Conservation (phyloP, 2,888 invertebrate genomes). For the Epirrhoe alternata region DNA sequence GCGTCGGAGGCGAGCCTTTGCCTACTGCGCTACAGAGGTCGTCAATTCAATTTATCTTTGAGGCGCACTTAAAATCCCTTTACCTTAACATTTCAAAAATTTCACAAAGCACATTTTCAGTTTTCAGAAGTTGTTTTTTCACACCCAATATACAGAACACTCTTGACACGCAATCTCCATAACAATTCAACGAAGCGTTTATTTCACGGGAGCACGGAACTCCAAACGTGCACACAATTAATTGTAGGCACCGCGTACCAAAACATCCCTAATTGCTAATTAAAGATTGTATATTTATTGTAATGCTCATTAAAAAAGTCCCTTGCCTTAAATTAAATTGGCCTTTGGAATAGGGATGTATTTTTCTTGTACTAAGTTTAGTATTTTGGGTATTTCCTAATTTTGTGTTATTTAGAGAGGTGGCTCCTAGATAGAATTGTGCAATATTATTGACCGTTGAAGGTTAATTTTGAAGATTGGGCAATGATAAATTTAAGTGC, state of each 20-base stretch:
- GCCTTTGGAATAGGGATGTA: conserved; percentile 6
- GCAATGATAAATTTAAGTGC: too few species aligned
- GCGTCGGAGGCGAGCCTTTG: too few species aligned
- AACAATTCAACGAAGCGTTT: conserved; percentile 10
- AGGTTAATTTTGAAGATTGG: too few species aligned
- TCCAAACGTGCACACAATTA: conserved; percentile 20
- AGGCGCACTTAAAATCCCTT: too few species aligned
- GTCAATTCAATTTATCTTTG: too few species aligned
- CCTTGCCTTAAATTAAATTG: conserved; percentile 10
- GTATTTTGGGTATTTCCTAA: too few species aligned
- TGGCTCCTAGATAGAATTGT: too few species aligned
- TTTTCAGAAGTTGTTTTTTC: neutral
- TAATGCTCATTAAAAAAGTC: conserved; percentile 18
- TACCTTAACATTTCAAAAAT: too few species aligned
- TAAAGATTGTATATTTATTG: conserved; percentile 13
- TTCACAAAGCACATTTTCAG: neutral
- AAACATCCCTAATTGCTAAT: conserved; percentile 29
- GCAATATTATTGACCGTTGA: too few species aligned
- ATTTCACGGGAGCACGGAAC: conserved; percentile 11
- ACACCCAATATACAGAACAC: neutral
- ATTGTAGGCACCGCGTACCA: conserved; percentile 9
- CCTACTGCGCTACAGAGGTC: too few species aligned
- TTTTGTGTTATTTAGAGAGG: too few species aligned
- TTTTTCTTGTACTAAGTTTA: neutral
- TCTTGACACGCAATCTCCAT: conserved; percentile 7